A percentile compares a stretch with the other conserved stretches of the same genome.
phyloP scores from a whole-genome alignment of 53 echinoderm and acorn worm genomes.

The Crossaster papposus region DNA sequence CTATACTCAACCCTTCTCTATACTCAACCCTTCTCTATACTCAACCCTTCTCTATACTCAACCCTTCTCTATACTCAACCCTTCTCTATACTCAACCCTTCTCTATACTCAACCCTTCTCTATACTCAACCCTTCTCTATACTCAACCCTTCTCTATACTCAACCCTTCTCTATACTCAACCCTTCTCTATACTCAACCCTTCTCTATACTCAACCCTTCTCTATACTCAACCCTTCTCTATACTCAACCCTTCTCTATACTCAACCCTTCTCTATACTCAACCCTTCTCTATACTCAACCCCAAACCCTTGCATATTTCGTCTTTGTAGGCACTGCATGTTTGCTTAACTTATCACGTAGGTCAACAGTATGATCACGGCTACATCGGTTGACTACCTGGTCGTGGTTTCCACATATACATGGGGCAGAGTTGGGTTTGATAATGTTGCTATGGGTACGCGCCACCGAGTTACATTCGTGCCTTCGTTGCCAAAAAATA shows the following conservation, averaged over 20 bases:
- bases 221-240: no score
- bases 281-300: neutral
- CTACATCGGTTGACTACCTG: constrained; percentile 33
- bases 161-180: no score
- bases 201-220: no score
- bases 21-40: no score
- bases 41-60: no score
- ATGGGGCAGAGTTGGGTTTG: constrained; percentile 9
- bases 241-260: neutral
- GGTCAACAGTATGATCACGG: constrained; percentile 32
- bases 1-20: no score
- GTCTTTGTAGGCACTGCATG: neutral
- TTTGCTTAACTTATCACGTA: constrained; percentile 48
- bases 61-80: no score
- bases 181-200: no score
- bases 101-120: no score
- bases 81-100: no score
- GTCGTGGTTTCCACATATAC: constrained; percentile 10
- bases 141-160: no score
- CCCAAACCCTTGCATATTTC: neutral
- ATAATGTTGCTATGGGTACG: constrained; percentile 47
- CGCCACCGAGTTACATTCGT: constrained; percentile 35
- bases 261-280: neutral
- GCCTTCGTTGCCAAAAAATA: constrained; percentile 9
- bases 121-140: no score